phyloP scores from a whole-genome alignment of 2,888 invertebrate species.

The Polydesmus complanatus region DNA sequence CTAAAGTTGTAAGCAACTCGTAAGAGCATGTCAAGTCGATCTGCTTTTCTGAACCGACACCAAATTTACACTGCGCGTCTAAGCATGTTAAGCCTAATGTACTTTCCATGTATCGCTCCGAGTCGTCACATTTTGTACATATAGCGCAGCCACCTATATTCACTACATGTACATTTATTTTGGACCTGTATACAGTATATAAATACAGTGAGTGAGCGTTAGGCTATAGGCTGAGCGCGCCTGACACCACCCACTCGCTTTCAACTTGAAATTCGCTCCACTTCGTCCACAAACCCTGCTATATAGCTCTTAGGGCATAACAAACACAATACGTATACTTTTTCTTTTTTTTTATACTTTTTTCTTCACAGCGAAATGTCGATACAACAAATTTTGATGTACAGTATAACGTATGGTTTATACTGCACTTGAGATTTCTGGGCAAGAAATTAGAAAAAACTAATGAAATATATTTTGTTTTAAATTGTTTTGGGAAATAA shows the following conservation, averaged over 20 bases:
- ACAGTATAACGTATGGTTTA: too few species aligned
- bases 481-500: too few species aligned
- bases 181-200: too few species aligned
- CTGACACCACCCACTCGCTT: background rate
- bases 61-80: constrained; percentile 8
- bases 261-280: background rate
- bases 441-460: too few species aligned
- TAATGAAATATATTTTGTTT: too few species aligned
- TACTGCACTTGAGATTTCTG: too few species aligned
- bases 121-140: constrained; percentile 17
- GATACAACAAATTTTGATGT: too few species aligned
- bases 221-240: background rate
- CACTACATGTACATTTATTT: background rate
- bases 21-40: constrained; percentile 16
- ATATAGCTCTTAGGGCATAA: background rate
- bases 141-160: constrained; percentile 9
- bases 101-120: constrained; percentile 17
- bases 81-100: constrained; percentile 14
- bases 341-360: too few species aligned
- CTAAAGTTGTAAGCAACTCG: constrained; percentile 14
- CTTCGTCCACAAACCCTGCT: background rate
- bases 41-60: constrained; percentile 14
- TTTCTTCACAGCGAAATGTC: too few species aligned
- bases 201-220: too few species aligned
- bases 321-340: too few species aligned